Evolutionary conservation across 2,113 vertebrate genomes (phyloP), one percentile per base, ranked within the genome.

Genomic region (Fregetta grallaria): DNA sequence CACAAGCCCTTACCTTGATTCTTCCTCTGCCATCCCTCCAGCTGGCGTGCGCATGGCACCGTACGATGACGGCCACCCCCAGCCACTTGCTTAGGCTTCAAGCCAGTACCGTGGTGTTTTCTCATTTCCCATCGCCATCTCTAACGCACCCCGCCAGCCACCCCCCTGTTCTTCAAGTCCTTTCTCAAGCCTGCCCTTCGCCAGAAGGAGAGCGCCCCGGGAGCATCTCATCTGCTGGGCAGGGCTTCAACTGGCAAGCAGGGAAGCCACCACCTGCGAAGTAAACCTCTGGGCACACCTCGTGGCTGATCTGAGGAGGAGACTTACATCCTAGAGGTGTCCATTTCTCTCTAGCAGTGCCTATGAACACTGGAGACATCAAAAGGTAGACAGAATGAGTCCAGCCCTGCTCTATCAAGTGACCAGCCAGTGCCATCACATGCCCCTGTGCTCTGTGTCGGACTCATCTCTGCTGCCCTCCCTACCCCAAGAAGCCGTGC

Each of bases 381-480:
- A 73, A 45, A 88, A 84, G 32, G 30, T 25, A 63, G 52, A 36
- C 9, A 55, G 61, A 66, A 56, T 27, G 53, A 88, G 45, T 58
- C 79, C 82, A 83, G 23, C 47, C 53, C 38, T 67, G 44, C 77
- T 94, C 56, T 66, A 7, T 8, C 29, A 18, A 71, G 63, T 52
- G 76, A 53, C 68, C 50, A 86, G 19, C 19, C 66, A 8, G 68
- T 29, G n/a, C 55, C 73, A 81, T 26, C 87, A 20, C 32, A 36
- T 0, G 0, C 29, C 12, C 62, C 47, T 45, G 15, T 40, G 63
- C 80, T 67, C 44, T 4, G 0, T n/a, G 20, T 44, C 0, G 1
- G 40, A 18, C 36, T 32, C 62, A 12, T 22, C 25, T 63, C 65
- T 45, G 34, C 30, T 75, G 21, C 36, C 32, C n/a, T 88, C 52